Conservation (phyloP, 2,113 vertebrate genomes). For the Deroptyus accipitrinus region DNA sequence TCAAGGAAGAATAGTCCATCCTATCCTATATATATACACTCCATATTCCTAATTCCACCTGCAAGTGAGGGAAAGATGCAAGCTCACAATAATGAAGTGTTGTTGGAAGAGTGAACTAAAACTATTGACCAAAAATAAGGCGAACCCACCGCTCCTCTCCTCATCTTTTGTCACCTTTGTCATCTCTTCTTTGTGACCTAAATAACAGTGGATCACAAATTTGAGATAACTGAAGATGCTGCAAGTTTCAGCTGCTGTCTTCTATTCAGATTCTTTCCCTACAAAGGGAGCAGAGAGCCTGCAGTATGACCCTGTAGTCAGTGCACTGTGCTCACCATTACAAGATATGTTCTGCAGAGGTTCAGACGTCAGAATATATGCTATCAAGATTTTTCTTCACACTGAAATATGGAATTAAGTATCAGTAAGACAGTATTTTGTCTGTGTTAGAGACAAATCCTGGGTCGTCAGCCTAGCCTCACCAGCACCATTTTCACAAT, state of each 20-base stretch:
- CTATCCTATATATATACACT: neutral
- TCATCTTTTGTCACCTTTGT: neutral
- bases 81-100: neutral
- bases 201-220: neutral
- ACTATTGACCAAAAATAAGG: neutral
- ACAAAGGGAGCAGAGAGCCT: neutral
- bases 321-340: neutral
- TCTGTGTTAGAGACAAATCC: neutral
- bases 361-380: neutral
- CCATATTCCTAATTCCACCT: neutral
- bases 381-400: neutral
- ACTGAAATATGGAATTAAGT: neutral
- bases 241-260: neutral
- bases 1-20: neutral
- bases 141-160: neutral
- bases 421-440: neutral
- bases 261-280: neutral
- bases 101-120: neutral
- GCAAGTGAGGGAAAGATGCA: neutral
- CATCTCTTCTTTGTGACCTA: neutral
- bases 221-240: neutral
- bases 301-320: rapidly evolving
- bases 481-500: neutral
- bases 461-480: neutral
- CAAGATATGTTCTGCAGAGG: neutral